Conservation (phyloP, 2,888 invertebrate species). For the Galerucella calmariensis region DNA sequence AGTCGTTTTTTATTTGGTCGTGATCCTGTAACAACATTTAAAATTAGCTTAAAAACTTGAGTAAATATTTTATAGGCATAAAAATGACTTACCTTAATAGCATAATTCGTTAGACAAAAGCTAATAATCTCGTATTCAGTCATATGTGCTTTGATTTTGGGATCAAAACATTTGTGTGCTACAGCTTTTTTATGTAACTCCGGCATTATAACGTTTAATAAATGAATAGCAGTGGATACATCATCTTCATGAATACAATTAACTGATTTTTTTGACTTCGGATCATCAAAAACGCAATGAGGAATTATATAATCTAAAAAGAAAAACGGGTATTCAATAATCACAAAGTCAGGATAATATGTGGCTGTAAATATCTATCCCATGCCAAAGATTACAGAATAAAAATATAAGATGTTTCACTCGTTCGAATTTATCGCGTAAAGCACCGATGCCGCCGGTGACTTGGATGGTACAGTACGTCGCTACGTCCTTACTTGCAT, state of each 20-base stretch:
- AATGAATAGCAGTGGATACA: constrained; percentile 71
- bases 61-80: too few relatives aligned
- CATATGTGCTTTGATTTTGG: constrained; percentile 69
- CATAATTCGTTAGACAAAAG: constrained; percentile 66
- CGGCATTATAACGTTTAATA: constrained; percentile 74
- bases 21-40: constrained; percentile 61
- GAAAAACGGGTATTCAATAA: neutral
- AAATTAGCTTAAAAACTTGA: neutral
- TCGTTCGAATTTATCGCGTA: too few relatives aligned
- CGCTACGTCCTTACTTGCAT: too few relatives aligned
- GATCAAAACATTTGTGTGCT: constrained; percentile 68
- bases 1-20: constrained; percentile 66
- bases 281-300: constrained; percentile 68
- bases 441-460: too few relatives aligned
- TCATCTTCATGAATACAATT: constrained; percentile 76
- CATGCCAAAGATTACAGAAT: too few relatives aligned
- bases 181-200: constrained; percentile 72
- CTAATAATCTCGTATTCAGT: constrained; percentile 73
- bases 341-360: too few relatives aligned
- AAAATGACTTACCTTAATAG: constrained; percentile 56
- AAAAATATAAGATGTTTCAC: too few relatives aligned
- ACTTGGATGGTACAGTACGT: too few relatives aligned
- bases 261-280: constrained; percentile 68
- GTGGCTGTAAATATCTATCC: too few relatives aligned
- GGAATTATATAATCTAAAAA: constrained; percentile 62